These are phyloP conservation scores for Pachycephus smyrnensis DNA, from an alignment of 2,888 invertebrate species.

Conservation along the genomic window DNA sequence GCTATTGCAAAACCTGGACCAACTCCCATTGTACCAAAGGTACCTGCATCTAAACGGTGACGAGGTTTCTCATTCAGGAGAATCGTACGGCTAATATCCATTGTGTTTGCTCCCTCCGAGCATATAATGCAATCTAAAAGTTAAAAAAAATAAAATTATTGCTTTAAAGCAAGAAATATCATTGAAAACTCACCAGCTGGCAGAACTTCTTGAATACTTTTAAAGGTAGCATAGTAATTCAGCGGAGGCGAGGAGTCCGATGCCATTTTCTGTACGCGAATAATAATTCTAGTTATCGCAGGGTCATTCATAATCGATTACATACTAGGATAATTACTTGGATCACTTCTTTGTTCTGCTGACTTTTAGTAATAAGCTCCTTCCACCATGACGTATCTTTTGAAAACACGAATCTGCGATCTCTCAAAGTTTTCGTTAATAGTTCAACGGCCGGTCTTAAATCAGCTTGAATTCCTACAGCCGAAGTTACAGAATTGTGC, in stretches of 20 bases:
- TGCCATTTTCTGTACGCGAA: slow-evolving; percentile 72
- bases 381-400: slow-evolving; percentile 81
- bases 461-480: slow-evolving; percentile 88
- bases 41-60: slow-evolving; percentile 94
- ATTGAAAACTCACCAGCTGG: slow-evolving; percentile 69
- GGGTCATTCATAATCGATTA: slow-evolving; percentile 4
- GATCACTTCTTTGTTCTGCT: slow-evolving; percentile 78
- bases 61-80: slow-evolving; percentile 86
- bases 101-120: slow-evolving; percentile 98
- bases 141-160: slow-evolving; percentile 16
- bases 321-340: slow-evolving; percentile 67
- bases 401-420: slow-evolving; percentile 71
- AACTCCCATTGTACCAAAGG: slow-evolving; percentile 98
- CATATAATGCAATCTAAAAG: slow-evolving; percentile 85
- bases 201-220: slow-evolving; percentile 80
- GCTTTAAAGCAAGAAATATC: background rate
- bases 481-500: slow-evolving; percentile 86
- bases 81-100: slow-evolving; percentile 96
- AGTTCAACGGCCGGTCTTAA: slow-evolving; percentile 79
- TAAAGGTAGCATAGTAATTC: slow-evolving; percentile 94
- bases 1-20: slow-evolving; percentile 93
- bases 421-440: slow-evolving; percentile 72
- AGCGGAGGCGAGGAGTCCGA: slow-evolving; percentile 80
- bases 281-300: slow-evolving; percentile 22
- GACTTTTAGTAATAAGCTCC: slow-evolving; percentile 76